phyloP scores from a whole-genome alignment of 2,888 invertebrate genomes.

The Rhagonycha lutea region DNA sequence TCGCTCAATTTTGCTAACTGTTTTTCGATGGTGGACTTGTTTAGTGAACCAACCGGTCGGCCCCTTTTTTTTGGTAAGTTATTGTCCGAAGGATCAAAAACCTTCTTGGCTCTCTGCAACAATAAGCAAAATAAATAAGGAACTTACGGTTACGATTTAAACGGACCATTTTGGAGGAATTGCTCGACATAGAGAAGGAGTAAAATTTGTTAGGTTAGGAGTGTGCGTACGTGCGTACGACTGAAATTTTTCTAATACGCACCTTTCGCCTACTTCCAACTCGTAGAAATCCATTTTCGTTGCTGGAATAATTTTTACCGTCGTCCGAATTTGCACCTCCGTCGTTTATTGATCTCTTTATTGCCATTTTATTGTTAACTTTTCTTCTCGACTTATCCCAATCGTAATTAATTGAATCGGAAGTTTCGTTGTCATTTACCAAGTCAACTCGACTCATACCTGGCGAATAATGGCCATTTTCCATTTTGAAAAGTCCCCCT shows the following conservation, averaged over 20 bases:
- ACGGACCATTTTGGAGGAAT: background rate
- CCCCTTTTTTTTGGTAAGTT: conserved; percentile 76
- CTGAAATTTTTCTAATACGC: conserved; percentile 29
- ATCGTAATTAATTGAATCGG: background rate
- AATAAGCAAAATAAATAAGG: background rate
- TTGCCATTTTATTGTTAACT: background rate
- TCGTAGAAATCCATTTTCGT: conserved; percentile 48
- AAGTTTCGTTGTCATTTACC: conserved; percentile 18
- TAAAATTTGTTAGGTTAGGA: conserved; percentile 2
- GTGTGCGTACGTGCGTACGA: background rate
- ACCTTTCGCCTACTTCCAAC: conserved; percentile 66
- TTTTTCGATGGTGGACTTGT: conserved; percentile 64
- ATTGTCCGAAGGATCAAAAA: conserved; percentile 85
- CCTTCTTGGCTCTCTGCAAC: conserved; percentile 75
- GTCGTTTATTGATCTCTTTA: conserved; percentile 15
- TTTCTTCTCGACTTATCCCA: background rate
- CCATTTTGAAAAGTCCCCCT: conserved; percentile 69
- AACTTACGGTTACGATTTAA: background rate
- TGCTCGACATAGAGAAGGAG: background rate
- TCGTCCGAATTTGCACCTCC: conserved; percentile 22
- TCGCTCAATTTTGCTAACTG: conserved; percentile 44
- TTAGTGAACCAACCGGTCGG: conserved; percentile 66
- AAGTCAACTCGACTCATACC: conserved; percentile 48
- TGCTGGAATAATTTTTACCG: conserved; percentile 23
- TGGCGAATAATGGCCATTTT: conserved; percentile 70